Percentiles rank a stretch among this genome's conserved stretches.
These are phyloP conservation scores for Calliphora vomitoria DNA, from an alignment of 2,888 invertebrate species.

Conservation along the genomic window DNA sequence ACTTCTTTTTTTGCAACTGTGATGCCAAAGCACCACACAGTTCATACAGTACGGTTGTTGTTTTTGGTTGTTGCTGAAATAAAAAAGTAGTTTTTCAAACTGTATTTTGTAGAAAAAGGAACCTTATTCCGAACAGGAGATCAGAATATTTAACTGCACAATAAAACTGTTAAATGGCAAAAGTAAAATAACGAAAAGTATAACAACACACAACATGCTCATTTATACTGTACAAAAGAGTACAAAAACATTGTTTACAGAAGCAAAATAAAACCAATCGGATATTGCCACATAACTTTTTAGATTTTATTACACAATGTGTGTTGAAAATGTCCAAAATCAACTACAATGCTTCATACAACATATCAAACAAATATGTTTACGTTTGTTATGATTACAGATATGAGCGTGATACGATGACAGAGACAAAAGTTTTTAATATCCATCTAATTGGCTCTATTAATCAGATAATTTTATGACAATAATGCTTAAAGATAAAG, in stretches of 20 bases:
- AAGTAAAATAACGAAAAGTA: slow-evolving; percentile 28
- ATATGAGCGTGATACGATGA: too few species aligned
- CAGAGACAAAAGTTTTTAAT: too few species aligned
- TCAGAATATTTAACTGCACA: slow-evolving; percentile 62
- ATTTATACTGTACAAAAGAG: slow-evolving; percentile 37
- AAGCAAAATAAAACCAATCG: background rate
- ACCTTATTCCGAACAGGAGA: slow-evolving; percentile 76
- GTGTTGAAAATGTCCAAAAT: background rate
- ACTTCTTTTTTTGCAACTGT: too few species aligned
- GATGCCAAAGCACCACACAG: background rate
- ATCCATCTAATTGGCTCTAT: too few species aligned
- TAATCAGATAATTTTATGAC: too few species aligned
- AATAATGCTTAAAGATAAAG: too few species aligned
- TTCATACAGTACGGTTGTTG: background rate
- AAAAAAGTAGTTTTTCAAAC: slow-evolving; percentile 73
- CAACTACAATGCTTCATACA: too few species aligned
- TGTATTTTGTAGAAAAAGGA: slow-evolving; percentile 78
- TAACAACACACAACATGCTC: slow-evolving; percentile 4
- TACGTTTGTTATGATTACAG: too few species aligned
- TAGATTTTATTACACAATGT: background rate
- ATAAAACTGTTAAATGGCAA: slow-evolving; percentile 63
- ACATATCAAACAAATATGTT: too few species aligned
- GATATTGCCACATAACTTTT: background rate
- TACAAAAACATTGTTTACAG: slow-evolving; percentile 8
- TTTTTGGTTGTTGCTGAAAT: slow-evolving; percentile 11